A percentile compares a stretch with the other conserved stretches of the same genome.
phyloP scores from a whole-genome alignment of 2,888 invertebrate species.

The Allacma fusca region DNA sequence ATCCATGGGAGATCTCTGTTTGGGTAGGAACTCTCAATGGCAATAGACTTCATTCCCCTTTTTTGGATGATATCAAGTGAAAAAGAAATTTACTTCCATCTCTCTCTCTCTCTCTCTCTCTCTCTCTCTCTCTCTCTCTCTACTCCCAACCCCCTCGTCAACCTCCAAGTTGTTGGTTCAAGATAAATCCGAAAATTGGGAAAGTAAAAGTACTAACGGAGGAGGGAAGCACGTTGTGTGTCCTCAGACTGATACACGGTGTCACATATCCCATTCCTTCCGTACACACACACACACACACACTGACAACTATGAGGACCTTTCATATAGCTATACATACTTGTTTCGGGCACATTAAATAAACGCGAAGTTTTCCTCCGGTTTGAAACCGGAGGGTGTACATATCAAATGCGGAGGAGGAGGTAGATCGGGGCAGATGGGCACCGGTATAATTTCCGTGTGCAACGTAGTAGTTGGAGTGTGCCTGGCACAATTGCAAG shows the following conservation, averaged over 20 bases:
- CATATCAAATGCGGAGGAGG: neutral
- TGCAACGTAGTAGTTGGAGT: neutral
- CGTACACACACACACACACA: neutral
- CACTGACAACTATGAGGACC: neutral
- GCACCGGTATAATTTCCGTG: conserved; percentile 32
- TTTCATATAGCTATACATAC: no score
- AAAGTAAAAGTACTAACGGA: conserved; percentile 7
- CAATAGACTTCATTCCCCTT: conserved; percentile 1
- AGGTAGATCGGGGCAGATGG: conserved; percentile 25
- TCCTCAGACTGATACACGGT: neutral
- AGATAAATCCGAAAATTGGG: conserved; percentile 46
- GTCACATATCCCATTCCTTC: conserved; percentile 12
- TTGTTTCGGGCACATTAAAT: no score
- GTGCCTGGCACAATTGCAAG: neutral
- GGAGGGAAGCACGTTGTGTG: neutral
- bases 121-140: neutral
- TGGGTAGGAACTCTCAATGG: neutral
- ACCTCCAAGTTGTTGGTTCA: neutral
- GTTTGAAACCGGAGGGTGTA: neutral
- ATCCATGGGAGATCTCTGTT: conserved; percentile 21
- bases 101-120: neutral
- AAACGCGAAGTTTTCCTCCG: no score
- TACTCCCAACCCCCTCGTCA: neutral
- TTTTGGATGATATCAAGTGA: conserved; percentile 21
- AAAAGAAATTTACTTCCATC: conserved; percentile 29